These are phyloP conservation scores for Xylocopa sonorina DNA, from an alignment of 1,140 invertebrate genomes.

Conservation along the genomic window DNA sequence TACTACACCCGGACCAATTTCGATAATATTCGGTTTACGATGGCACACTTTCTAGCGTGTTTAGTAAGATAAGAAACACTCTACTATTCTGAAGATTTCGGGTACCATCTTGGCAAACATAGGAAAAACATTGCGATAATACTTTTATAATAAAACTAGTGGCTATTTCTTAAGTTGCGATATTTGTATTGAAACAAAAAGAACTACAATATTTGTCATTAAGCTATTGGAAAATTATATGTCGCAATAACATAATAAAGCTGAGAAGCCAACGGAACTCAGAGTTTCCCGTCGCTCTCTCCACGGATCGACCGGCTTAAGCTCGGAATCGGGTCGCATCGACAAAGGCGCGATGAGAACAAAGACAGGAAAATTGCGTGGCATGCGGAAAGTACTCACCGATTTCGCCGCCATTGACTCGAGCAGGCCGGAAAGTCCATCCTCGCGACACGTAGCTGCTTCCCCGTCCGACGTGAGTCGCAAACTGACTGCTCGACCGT, in stretches of 20 bases:
- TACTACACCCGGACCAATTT: too few relatives aligned
- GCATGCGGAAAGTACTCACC: conserved; percentile 35
- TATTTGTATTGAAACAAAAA: too few relatives aligned
- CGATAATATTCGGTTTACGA: neutral
- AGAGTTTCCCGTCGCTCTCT: conserved; percentile 17
- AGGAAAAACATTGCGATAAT: neutral
- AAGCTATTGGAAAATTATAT: neutral
- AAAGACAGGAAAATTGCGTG: conserved; percentile 15
- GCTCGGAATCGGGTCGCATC: neutral
- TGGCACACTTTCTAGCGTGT: too few relatives aligned
- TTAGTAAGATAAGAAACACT: neutral
- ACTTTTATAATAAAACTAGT: neutral
- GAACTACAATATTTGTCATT: neutral
- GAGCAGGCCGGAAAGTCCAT: neutral
- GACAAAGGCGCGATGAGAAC: neutral
- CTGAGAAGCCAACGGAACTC: neutral
- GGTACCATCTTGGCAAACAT: too few relatives aligned
- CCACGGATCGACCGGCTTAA: neutral
- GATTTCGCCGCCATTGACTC: neutral
- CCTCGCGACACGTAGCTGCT: conserved; percentile 23
- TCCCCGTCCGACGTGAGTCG: conserved; percentile 36
- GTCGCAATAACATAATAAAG: neutral
- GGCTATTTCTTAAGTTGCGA: neutral
- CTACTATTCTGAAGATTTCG: neutral
- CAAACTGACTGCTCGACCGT: conserved; percentile 34